phyloP scores from a whole-genome alignment of 2,797 vertebrate species.

The Myotis myotis region DNA sequence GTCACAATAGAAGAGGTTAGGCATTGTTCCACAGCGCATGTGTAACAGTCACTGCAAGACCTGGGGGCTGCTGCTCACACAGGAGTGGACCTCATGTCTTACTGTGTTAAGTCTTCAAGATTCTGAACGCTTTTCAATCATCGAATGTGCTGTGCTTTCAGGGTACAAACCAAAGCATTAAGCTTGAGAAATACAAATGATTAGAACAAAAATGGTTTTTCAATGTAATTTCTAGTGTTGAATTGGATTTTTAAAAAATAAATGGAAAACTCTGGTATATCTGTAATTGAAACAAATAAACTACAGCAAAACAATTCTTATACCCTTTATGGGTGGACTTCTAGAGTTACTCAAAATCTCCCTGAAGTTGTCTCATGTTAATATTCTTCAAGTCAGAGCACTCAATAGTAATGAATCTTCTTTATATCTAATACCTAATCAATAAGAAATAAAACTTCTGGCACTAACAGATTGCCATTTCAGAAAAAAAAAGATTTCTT shows the following conservation, averaged over 20 bases:
- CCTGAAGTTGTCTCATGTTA: constrained; percentile 49
- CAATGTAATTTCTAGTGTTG: constrained; percentile 36
- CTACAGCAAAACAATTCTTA: background rate
- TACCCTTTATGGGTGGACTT: background rate
- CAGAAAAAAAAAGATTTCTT: constrained; percentile 72
- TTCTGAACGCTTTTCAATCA: background rate
- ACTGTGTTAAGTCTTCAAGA: background rate
- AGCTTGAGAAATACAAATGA: constrained; percentile 17
- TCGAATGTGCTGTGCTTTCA: background rate
- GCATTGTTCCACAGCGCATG: background rate
- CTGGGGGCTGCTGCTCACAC: background rate
- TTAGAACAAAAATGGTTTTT: background rate
- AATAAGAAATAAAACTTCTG: constrained; percentile 80
- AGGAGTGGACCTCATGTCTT: background rate
- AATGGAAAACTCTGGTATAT: constrained; percentile 27
- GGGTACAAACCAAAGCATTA: background rate
- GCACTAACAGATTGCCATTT: constrained; percentile 71
- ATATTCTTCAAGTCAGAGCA: constrained; percentile 69
- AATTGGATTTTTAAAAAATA: constrained; percentile 5
- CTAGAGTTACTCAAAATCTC: constrained; percentile 66
- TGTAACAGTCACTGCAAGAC: background rate
- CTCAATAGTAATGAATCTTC: constrained; percentile 56
- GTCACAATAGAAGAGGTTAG: background rate
- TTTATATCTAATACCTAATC: constrained; percentile 82
- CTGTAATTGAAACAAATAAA: constrained; percentile 36